Evolutionary conservation across 2,888 invertebrate species (phyloP).

Genomic region (Athrips mouffetella): DNA sequence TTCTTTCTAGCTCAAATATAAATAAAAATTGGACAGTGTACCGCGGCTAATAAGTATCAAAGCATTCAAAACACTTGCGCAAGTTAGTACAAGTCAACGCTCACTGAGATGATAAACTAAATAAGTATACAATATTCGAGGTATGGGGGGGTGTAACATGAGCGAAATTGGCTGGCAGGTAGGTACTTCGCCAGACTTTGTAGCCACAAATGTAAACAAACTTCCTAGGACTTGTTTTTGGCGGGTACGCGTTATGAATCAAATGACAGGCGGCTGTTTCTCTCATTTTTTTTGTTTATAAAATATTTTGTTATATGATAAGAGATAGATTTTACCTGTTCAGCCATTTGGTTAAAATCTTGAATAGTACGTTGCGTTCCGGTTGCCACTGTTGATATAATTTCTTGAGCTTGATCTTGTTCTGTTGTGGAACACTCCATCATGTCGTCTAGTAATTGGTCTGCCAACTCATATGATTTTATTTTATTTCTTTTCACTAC

Average conservation of each 20-base stretch:
- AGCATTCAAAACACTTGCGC: not conserved
- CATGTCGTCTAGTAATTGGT: conserved; percentile 7
- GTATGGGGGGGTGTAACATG: too few relatives aligned
- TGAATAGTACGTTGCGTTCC: conserved; percentile 6
- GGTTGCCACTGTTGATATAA: conserved; percentile 6
- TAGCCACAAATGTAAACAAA: too few relatives aligned
- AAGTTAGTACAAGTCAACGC: not conserved
- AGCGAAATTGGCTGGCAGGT: too few relatives aligned
- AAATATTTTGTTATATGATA: conserved; percentile 5
- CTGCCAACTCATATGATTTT: conserved; percentile 4
- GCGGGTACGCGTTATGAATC: too few relatives aligned
- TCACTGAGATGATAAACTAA: too few relatives aligned
- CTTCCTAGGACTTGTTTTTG: not conserved
- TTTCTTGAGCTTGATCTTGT: conserved; percentile 7
- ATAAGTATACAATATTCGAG: too few relatives aligned
- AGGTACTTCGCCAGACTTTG: too few relatives aligned
- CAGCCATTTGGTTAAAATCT: conserved; percentile 6
- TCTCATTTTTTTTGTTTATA: too few relatives aligned
- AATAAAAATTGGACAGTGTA: too few relatives aligned
- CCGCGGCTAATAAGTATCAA: too few relatives aligned
- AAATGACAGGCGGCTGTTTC: too few relatives aligned
- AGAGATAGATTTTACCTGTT: conserved; percentile 5
- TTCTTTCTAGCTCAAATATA: too few relatives aligned
- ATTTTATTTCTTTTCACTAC: conserved; percentile 5
- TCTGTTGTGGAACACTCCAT: conserved; percentile 7